These are phyloP conservation scores for Smithornis capensis DNA, from an alignment of 2,113 vertebrate genomes.

Conservation along the genomic window DNA sequence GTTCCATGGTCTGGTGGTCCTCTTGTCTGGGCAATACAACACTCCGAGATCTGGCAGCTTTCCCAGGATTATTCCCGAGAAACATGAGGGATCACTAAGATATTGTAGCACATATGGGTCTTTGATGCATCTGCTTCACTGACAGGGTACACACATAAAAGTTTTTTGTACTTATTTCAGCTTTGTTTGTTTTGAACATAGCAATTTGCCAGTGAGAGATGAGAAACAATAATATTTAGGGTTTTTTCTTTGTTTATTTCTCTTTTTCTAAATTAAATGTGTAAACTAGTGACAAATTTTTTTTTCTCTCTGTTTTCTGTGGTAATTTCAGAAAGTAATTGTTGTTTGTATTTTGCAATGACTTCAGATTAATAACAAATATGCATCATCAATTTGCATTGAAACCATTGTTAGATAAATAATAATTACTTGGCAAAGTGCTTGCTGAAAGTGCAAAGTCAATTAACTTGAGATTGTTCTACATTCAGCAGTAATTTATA, in stretches of 20 bases:
- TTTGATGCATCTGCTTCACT: neutral
- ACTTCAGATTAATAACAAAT: conserved; percentile 43
- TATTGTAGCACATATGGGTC: neutral
- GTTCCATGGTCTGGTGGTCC: neutral
- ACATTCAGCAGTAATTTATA: conserved; percentile 36
- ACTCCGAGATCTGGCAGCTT: neutral
- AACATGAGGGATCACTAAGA: neutral
- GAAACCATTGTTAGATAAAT: conserved; percentile 48
- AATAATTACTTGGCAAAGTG: conserved; percentile 40
- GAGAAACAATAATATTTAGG: neutral
- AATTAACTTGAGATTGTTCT: conserved; percentile 59
- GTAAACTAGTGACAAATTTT: neutral
- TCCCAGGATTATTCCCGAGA: neutral
- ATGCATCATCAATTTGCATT: conserved; percentile 21
- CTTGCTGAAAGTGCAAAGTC: conserved; percentile 43
- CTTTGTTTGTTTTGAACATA: neutral
- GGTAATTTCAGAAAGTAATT: conserved; percentile 37
- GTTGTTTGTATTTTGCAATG: conserved; percentile 18
- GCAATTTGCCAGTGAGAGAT: neutral
- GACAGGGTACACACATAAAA: neutral
- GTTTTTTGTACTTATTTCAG: neutral
- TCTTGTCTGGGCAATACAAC: neutral
- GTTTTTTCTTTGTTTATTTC: neutral
- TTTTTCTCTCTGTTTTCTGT: conserved; percentile 17
- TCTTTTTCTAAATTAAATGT: neutral